Conservation (phyloP, 2,113 vertebrate species). For the Numida meleagris region DNA sequence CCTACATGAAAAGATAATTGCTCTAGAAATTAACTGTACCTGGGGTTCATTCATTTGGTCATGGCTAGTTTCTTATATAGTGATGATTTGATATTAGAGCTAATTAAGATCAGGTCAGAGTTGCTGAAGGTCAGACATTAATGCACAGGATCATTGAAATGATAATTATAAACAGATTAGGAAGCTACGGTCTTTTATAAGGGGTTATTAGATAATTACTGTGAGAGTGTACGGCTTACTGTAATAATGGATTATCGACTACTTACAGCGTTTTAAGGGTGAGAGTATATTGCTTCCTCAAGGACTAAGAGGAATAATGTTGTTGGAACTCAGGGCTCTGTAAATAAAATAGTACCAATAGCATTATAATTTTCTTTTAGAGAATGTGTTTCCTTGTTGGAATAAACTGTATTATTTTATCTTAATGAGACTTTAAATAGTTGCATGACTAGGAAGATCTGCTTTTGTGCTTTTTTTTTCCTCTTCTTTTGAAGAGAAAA, state of each 20-base stretch:
- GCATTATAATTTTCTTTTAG: not conserved
- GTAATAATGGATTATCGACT: constrained; percentile 92
- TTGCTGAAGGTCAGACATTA: constrained; percentile 99
- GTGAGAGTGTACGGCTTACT: constrained; percentile 88
- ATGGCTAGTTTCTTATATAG: constrained; percentile 99
- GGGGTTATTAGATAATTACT: constrained; percentile 96
- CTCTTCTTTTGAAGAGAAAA: not conserved
- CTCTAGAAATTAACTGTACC: constrained; percentile 99
- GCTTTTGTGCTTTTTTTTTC: not conserved
- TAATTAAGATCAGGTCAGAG: constrained; percentile 99
- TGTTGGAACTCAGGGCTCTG: constrained; percentile 52
- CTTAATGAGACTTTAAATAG: not conserved
- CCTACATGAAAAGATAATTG: constrained; percentile 99
- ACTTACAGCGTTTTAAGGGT: constrained; percentile 82
- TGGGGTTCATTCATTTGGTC: constrained; percentile 99
- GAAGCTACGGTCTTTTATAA: constrained; percentile 97
- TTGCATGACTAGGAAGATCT: not conserved
- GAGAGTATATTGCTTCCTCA: constrained; percentile 81
- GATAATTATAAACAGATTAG: constrained; percentile 99
- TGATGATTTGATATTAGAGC: constrained; percentile 96
- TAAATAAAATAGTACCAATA: constrained; percentile 65
- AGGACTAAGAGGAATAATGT: constrained; percentile 77
- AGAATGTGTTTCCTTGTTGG: not conserved
- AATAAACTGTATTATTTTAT: constrained; percentile 32
- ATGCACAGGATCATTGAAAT: constrained; percentile 98